A percentile compares a stretch with the other conserved stretches of the same genome.
Conservation (phyloP, 2,113 vertebrate genomes). For the Platycercus adscitus region DNA sequence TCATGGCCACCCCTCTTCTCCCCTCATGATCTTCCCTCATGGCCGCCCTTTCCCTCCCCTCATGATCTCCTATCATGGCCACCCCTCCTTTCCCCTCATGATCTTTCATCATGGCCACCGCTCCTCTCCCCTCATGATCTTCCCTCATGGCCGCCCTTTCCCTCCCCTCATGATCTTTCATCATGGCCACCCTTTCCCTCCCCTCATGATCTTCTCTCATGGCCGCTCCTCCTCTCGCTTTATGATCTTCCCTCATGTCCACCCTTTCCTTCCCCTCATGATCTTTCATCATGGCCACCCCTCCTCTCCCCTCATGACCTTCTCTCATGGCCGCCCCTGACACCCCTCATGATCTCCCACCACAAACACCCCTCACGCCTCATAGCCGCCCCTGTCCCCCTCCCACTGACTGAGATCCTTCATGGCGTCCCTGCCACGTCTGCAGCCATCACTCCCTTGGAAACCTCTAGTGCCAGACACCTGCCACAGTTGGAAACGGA, state of each 20-base stretch:
- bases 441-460: neutral
- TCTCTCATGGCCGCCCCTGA: no score
- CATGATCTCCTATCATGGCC: no score
- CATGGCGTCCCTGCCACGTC: neutral
- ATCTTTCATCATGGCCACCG: fast-evolving
- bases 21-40: no score
- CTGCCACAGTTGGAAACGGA: slow-evolving; percentile 34
- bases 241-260: no score
- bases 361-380: no score
- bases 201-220: no score
- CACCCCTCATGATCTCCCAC: neutral
- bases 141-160: fast-evolving
- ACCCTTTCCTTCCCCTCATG: fast-evolving
- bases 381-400: neutral
- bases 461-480: slow-evolving; percentile 1
- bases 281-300: fast-evolving
- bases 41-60: no score
- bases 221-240: fast-evolving
- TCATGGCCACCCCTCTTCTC: no score
- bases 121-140: no score
- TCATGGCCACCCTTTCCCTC: fast-evolving
- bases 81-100: no score
- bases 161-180: no score
- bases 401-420: neutral
- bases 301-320: no score